These are phyloP conservation scores for Danionella cerebrum DNA, from an alignment of 2,113 vertebrate species.

Conservation along the genomic window DNA sequence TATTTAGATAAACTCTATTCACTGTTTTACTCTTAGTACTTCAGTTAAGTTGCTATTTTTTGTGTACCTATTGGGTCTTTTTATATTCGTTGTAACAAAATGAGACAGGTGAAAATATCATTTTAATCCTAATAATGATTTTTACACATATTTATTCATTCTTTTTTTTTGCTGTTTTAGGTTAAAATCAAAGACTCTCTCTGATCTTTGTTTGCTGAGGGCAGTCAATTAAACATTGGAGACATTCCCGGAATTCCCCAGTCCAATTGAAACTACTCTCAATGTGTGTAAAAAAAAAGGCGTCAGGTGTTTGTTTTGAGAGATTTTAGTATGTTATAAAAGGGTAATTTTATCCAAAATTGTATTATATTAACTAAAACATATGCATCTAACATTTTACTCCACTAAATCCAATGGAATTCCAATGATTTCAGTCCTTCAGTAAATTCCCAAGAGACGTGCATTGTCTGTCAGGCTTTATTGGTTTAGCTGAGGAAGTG, in stretches of 20 bases:
- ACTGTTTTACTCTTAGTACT: too few relatives aligned
- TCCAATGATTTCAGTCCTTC: constrained; percentile 16
- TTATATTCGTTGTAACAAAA: too few relatives aligned
- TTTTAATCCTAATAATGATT: too few relatives aligned
- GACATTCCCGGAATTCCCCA: background rate
- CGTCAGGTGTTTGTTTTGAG: constrained; percentile 12
- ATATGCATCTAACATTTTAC: too few relatives aligned
- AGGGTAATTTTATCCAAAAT: too few relatives aligned
- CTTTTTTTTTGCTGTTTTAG: background rate
- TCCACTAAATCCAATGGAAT: constrained; percentile 15
- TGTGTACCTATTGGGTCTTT: too few relatives aligned
- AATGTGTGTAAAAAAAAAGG: background rate
- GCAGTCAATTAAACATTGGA: background rate
- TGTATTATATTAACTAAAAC: too few relatives aligned
- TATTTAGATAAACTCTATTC: too few relatives aligned
- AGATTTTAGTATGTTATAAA: too few relatives aligned
- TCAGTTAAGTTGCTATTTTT: too few relatives aligned
- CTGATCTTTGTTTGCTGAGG: constrained; percentile 6
- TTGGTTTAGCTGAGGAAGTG: constrained; percentile 13
- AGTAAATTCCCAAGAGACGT: constrained; percentile 3
- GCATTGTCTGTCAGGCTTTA: background rate
- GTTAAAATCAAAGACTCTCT: background rate
- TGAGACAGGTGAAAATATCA: too few relatives aligned
- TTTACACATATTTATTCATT: too few relatives aligned
- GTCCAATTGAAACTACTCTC: background rate